Base-by-base conservation (phyloP, 2,113 vertebrate genomes). In the Gymnogyps californianus region DNA sequence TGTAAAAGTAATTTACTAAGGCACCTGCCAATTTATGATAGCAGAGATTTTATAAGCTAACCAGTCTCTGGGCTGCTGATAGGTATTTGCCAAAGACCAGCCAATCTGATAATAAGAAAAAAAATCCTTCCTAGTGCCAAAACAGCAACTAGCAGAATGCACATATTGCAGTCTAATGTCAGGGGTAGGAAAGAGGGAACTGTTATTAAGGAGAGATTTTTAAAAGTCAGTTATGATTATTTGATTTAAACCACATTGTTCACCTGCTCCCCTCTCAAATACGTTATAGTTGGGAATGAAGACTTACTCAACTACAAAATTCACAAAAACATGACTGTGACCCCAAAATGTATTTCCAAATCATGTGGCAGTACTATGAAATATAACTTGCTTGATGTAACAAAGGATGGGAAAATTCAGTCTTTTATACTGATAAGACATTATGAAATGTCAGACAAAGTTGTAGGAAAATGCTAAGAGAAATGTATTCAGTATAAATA, bases 131-230 rank as follows among this genome's bases (percentile, higher is more conserved):
- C 17, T 31, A n/a, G 7, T 20, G 34, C 58, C 61, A 72, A 34
- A 85, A 38, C 9, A 65, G 25, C 78, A 76, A 58, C 32, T 7
- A 47, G 21, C 14, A 87, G 11, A 72, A 42, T 12, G 34, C 11
- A 79, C 0, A 0, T 20, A 69, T 4, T 2, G 0, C 16, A 17
- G 15, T 19, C 40, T 40, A 47, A 40, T 7, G 4, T 18, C 54
- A 75, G 8, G 15, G 24, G 11, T 14, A 69, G 40, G 58, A 69
- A 64, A 65, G 34, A 90, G 11, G 21, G 26, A 86, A 38, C 13
- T 69, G 26, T 16, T 77, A 38, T 4, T 40, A 84, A 19, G 5
- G 16, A 83, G 34, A 59, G 2, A 52, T 10, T 88, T 90, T 83
- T 19, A 31, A 15, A 49, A 40, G 12, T 64, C 61, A 79, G 1